phyloP scores from a whole-genome alignment of 2,113 vertebrate species.

The Bungarus multicinctus region DNA sequence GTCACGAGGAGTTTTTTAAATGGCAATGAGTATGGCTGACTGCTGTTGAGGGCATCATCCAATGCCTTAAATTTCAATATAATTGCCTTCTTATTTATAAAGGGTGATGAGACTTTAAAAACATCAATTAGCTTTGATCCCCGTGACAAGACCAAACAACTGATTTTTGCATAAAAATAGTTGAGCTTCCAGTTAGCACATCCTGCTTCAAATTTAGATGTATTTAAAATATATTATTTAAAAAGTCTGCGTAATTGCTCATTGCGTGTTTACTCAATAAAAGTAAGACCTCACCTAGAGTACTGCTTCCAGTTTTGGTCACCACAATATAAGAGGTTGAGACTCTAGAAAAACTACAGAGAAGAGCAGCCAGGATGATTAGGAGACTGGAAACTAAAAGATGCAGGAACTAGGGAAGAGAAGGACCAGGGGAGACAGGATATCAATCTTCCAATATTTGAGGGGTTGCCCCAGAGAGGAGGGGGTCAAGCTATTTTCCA shows the following conservation, averaged over 20 bases:
- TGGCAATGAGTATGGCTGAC: not conserved
- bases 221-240: not conserved
- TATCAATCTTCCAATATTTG: too few species aligned
- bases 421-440: too few species aligned
- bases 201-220: not conserved
- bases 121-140: not conserved
- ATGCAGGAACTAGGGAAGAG: too few species aligned
- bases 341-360: too few species aligned
- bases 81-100: not conserved
- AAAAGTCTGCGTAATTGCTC: not conserved
- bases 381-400: too few species aligned
- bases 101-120: not conserved
- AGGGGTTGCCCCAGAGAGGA: too few species aligned
- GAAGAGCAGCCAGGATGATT: too few species aligned
- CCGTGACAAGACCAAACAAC: not conserved
- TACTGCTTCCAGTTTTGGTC: too few species aligned
- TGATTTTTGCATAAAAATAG: not conserved
- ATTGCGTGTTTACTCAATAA: not conserved
- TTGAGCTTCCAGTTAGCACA: not conserved
- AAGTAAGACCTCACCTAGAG: too few species aligned
- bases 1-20: not conserved
- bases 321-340: too few species aligned
- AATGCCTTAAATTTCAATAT: not conserved
- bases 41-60: not conserved
- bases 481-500: too few species aligned